phyloP scores from a whole-genome alignment of 2,113 vertebrate species.

The Symphodus melops region DNA sequence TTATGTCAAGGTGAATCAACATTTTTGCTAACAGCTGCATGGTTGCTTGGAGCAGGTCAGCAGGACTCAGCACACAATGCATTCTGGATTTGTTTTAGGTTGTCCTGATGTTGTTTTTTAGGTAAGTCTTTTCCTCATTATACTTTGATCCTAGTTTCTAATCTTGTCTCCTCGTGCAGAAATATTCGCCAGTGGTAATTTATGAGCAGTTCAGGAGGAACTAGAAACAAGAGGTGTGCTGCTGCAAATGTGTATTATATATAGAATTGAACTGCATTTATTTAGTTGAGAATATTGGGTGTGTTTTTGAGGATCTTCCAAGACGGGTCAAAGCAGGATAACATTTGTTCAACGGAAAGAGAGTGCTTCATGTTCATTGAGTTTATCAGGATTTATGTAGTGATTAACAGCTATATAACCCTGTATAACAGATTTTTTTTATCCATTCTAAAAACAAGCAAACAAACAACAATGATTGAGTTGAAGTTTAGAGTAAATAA shows the following conservation, averaged over 20 bases:
- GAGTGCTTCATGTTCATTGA: not conserved
- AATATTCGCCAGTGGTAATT: conserved; percentile 24
- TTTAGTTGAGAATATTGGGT: no score
- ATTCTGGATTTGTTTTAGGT: not conserved
- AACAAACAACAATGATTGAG: no score
- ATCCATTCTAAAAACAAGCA: no score
- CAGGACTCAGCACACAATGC: not conserved
- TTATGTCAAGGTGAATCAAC: conserved; percentile 11
- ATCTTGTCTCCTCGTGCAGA: conserved; percentile 51
- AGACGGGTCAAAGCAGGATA: not conserved
- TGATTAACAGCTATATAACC: no score
- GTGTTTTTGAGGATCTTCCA: not conserved
- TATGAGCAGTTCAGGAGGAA: conserved; percentile 13
- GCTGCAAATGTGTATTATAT: conserved; percentile 75
- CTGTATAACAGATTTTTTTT: no score
- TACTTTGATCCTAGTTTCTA: not conserved
- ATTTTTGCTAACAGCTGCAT: not conserved
- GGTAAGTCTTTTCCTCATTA: not conserved
- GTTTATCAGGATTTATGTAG: not conserved
- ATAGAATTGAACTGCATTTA: conserved; percentile 48
- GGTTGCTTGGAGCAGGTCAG: not conserved
- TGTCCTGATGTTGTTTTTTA: not conserved
- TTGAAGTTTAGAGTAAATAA: no score
- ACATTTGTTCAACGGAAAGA: not conserved
- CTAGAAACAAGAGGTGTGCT: conserved; percentile 53